A percentile compares a stretch with the other conserved stretches of the same genome.
Evolutionary conservation across 1,140 invertebrate genomes (phyloP).

Genomic region (Micrasema longulum): DNA sequence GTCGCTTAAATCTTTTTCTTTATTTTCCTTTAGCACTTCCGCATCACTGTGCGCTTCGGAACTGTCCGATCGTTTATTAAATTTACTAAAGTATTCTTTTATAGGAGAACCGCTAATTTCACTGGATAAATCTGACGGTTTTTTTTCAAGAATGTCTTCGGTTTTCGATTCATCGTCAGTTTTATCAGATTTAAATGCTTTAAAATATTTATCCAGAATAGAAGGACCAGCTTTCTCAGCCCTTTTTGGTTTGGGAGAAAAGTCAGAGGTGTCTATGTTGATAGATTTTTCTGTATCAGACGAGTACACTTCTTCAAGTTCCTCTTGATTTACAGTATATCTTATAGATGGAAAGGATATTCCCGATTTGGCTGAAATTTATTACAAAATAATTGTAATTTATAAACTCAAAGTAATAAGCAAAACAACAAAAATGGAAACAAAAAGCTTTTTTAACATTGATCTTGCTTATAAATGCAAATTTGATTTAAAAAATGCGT

Average conservation of each 20-base stretch:
- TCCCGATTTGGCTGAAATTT: slow-evolving; percentile 59
- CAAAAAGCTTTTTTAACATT: too few relatives aligned
- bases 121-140: slow-evolving; percentile 55
- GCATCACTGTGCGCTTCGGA: slow-evolving; percentile 54
- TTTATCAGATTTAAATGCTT: slow-evolving; percentile 64
- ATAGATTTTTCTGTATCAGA: slow-evolving; percentile 72
- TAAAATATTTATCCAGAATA: slow-evolving; percentile 67
- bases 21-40: slow-evolving; percentile 60
- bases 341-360: slow-evolving; percentile 73
- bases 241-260: slow-evolving; percentile 64
- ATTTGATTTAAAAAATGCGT: too few relatives aligned
- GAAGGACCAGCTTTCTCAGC: slow-evolving; percentile 63
- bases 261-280: slow-evolving; percentile 59
- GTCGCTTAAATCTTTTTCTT: slow-evolving; percentile 61
- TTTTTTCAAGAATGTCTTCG: slow-evolving; percentile 45
- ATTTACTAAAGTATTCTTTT: slow-evolving; percentile 66
- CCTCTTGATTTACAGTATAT: slow-evolving; percentile 79
- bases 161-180: slow-evolving; percentile 61
- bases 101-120: slow-evolving; percentile 66
- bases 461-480: too few relatives aligned
- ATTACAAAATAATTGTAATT: too few relatives aligned
- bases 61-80: slow-evolving; percentile 59
- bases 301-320: slow-evolving; percentile 75
- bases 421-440: too few relatives aligned
- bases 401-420: too few relatives aligned